Evolutionary conservation across 2,888 invertebrate species (phyloP), one percentile per base, ranked within the genome.

Genomic region (Platerodrilus igneus): DNA sequence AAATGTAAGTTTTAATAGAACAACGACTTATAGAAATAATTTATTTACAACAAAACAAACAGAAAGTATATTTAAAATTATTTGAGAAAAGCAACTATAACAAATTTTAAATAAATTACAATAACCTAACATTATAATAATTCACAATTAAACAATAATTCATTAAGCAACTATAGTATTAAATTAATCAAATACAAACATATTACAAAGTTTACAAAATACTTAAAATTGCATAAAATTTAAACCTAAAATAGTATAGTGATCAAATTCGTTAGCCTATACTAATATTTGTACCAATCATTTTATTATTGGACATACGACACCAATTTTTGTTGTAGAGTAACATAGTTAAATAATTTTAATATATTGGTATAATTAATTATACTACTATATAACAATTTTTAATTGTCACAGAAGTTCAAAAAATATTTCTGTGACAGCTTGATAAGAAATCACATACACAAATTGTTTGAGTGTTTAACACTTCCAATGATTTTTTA

Each of bases 1-100:
- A n/a, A n/a, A n/a, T n/a, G n/a, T n/a, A n/a, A n/a, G n/a, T n/a
- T n/a, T n/a, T n/a, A n/a, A n/a, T n/a, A n/a, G n/a, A 17, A 17
- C 17, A 32, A 17, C n/a, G 17, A 25, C 38, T 38, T 43, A 35
- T 35, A 38, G 43, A 43, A 43, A 43, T 38, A 43, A 43, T 43
- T 43, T 43, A 43, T 43, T 43, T 43, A 43, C 43, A 42, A 42
- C 30, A 37, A 42, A 37, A 42, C 37, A 36, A 41, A 41, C 29
- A 41, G 33, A 31, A 40, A 38, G 17, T 33, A 27, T 29, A 36
- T 23, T 41, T 37, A 42, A 20, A 37, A 37, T 42, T 37, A 32
- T 42, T 33, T 33, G 19, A 33, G 33, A 42, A 29, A 29, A 37
- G 31, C 20, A 21, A 22, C 32, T 36, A n/a, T 36, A 42, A 42